Evolutionary conservation across 1,140 invertebrate species (phyloP), one percentile per base, ranked within the genome.

Genomic region (Pseudomyrmex pallidus): DNA sequence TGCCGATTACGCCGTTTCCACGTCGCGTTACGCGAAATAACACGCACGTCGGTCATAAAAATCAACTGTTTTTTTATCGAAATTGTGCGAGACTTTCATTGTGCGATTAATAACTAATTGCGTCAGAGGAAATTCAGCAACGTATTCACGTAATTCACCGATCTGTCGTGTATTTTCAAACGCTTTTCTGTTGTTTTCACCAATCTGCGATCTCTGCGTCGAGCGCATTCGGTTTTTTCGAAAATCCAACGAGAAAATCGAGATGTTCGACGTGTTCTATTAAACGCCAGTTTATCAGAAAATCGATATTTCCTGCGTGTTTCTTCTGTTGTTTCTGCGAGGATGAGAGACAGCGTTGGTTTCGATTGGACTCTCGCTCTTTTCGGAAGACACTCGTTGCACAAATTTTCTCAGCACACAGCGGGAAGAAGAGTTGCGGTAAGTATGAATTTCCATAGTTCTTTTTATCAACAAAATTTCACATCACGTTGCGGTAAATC

Each of bases 221-320:
- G 90, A 87, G 89, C 87, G 92, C 89, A 89, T 90, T 90, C 91
- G 87, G 82, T 92, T 92, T 92, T 92, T 89, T 87, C 86, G 86
- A 76, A 92, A 90, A 87, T 77, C 85, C 83, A 89, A 91, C 82
- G 89, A 90, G 57, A 85, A 90, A 90, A 91, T 87, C 66, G 88
- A 92, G 67, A 92, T 91, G 25, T 87, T 91, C 89, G 90, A 93
- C 90, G 90, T 93, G 92, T 92, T 93, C 91, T 92, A 93, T 93
- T 93, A 93, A 93, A 93, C 89, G 91, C 89, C 92, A 93, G 91
- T 92, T 93, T 93, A 92, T 93, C 90, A 93, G 91, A 93, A 93
- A 93, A 92, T 91, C 62, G 72, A 83, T 56, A 72, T 54, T 35
- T 56, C 22, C 52, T 61, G 22, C 64, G 25, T 85, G 17, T 83